Evolutionary conservation across 2,113 vertebrate genomes (phyloP).

Genomic region (Tetrao urogallus): DNA sequence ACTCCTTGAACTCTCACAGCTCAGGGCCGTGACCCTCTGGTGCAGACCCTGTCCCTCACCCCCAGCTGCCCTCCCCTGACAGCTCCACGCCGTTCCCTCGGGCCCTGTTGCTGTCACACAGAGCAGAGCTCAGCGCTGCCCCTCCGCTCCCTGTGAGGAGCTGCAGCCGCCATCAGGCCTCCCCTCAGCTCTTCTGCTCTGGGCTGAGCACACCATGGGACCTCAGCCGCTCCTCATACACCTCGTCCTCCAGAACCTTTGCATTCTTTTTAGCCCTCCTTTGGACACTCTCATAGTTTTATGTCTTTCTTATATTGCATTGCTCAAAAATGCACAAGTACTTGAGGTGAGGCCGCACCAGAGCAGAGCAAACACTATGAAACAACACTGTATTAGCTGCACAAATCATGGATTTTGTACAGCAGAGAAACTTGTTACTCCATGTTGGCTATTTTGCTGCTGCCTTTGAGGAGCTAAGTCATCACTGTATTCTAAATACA

Average conservation of each 20-base stretch:
- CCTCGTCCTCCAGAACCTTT: not conserved
- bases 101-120: no score
- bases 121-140: not conserved
- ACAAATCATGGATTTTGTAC: not conserved
- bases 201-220: not conserved
- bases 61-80: not conserved
- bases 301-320: not conserved
- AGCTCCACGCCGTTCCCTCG: not conserved
- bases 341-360: not conserved
- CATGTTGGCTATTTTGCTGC: not conserved
- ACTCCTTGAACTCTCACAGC: not conserved
- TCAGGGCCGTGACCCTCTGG: not conserved
- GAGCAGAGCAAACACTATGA: not conserved
- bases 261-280: not conserved
- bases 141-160: not conserved
- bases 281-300: not conserved
- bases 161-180: not conserved
- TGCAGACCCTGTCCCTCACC: not conserved
- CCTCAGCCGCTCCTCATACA: not conserved
- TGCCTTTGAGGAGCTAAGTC: not conserved
- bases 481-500: not conserved
- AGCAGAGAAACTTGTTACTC: not conserved
- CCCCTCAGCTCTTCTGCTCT: not conserved
- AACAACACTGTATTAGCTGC: not conserved
- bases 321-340: not conserved